A percentile compares a stretch with the other conserved stretches of the same genome.
phyloP scores from a whole-genome alignment of 2,888 invertebrate genomes.

The Coenonympha glycerion region DNA sequence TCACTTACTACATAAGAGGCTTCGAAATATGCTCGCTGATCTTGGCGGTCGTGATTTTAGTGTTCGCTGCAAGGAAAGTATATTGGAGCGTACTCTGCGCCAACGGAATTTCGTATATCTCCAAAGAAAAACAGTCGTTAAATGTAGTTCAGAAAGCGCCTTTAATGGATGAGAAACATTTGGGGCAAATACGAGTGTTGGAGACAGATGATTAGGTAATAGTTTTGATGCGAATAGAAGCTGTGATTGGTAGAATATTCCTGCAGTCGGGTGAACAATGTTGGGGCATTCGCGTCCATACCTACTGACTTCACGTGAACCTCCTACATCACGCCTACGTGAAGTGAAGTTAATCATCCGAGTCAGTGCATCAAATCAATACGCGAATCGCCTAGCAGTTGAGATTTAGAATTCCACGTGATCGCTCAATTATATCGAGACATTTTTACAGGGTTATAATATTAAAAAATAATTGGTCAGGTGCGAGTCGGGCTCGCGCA shows the following conservation, averaged over 20 bases:
- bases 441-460: too few relatives aligned
- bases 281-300: too few relatives aligned
- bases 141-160: not conserved
- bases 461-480: too few relatives aligned
- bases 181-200: not conserved
- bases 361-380: too few relatives aligned
- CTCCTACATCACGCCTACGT: too few relatives aligned
- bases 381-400: too few relatives aligned
- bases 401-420: too few relatives aligned
- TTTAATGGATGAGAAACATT: not conserved
- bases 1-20: conserved; percentile 35
- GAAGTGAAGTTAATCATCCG: too few relatives aligned
- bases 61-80: conserved; percentile 29
- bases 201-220: not conserved
- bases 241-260: not conserved
- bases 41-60: conserved; percentile 34
- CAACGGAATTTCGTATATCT: conserved; percentile 6
- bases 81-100: conserved; percentile 29
- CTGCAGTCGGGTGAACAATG: too few relatives aligned
- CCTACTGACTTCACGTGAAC: too few relatives aligned
- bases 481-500: too few relatives aligned
- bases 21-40: conserved; percentile 33
- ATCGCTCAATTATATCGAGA: too few relatives aligned
- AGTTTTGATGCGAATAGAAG: not conserved
- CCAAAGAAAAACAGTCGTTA: not conserved